phyloP scores from a whole-genome alignment of 2,113 vertebrate genomes.

The Bothrops jararaca region DNA sequence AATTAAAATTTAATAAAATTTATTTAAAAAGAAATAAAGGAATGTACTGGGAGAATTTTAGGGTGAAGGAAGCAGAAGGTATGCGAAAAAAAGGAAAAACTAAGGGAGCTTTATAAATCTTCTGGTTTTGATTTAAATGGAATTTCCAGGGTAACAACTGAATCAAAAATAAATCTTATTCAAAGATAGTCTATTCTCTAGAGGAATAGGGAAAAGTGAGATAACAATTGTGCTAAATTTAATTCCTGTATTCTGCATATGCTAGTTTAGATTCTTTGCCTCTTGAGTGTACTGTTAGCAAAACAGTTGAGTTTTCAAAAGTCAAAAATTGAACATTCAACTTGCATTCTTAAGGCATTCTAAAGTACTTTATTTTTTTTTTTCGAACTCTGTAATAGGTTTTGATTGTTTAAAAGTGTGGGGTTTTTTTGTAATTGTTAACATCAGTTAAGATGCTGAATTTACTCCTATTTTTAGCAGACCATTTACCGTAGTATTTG shows the following conservation, averaged over 20 bases:
- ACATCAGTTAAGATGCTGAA: not conserved
- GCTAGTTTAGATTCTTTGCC: not conserved
- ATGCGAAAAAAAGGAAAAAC: not conserved
- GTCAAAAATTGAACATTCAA: not conserved
- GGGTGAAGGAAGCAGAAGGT: not conserved
- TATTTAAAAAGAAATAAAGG: not conserved
- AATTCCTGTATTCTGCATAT: not conserved
- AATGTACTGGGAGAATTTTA: not conserved
- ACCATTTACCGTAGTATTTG: not conserved
- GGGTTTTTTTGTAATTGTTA: not conserved
- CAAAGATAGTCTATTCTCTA: not conserved
- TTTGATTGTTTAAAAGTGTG: not conserved
- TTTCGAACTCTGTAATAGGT: not conserved
- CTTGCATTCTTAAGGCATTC: not conserved
- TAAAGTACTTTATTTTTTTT: not conserved
- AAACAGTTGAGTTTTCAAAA: not conserved
- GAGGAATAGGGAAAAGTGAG: not conserved
- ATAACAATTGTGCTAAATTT: not conserved
- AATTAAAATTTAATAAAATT: too few species aligned
- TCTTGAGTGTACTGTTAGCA: not conserved
- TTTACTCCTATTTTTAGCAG: not conserved
- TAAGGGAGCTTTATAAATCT: not conserved
- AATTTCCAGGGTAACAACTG: not conserved
- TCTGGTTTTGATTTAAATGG: not conserved
- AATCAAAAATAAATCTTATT: not conserved